phyloP scores from a whole-genome alignment of 2,113 vertebrate genomes.

The Grallaria varia region DNA sequence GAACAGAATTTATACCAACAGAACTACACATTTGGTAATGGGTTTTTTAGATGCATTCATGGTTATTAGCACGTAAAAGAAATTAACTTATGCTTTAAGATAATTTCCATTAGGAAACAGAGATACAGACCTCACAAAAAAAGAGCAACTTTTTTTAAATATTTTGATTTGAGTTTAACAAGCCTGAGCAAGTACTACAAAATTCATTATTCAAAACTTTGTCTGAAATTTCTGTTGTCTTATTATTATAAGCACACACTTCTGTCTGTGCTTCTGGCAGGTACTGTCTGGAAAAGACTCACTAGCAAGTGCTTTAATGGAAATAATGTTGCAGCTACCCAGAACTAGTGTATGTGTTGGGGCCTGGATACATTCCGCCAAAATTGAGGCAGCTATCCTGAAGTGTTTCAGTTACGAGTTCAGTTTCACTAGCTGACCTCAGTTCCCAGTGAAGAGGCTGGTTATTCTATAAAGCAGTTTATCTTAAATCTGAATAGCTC shows the following conservation, averaged over 20 bases:
- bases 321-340: conserved; percentile 17
- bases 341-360: neutral
- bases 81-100: neutral
- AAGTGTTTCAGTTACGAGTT: neutral
- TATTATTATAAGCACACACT: neutral
- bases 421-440: neutral
- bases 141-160: neutral
- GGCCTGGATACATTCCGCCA: neutral
- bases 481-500: neutral
- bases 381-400: neutral
- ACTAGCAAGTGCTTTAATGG: neutral
- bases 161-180: neutral
- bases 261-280: neutral
- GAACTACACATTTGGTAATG: neutral
- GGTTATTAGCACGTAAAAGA: neutral
- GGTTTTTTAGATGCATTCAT: neutral
- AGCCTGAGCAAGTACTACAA: neutral
- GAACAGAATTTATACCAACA: neutral
- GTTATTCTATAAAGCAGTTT: neutral
- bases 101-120: neutral
- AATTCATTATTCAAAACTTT: neutral
- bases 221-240: neutral
- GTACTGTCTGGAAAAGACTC: neutral
- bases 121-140: neutral
- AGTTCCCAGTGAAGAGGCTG: neutral